Evolutionary conservation across 2,113 vertebrate species (phyloP), one percentile per base, ranked within the genome.

Genomic region (Prionailurus viverrinus): DNA sequence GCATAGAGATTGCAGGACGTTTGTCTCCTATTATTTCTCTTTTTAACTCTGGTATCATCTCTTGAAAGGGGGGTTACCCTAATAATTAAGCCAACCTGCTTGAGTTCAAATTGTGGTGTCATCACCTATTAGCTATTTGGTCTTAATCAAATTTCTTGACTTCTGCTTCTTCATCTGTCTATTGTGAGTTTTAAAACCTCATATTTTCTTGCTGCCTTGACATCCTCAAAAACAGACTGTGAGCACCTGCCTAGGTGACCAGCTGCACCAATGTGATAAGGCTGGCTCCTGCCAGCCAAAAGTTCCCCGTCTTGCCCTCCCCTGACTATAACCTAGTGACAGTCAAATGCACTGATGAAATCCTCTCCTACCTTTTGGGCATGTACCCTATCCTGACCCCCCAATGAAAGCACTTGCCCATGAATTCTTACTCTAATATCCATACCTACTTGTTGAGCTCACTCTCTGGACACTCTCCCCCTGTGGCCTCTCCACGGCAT

Each of bases 21-120:
- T 78, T 31, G 29, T 73, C 76, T 96, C 94, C 95, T 95, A 48
- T 7, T 94, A 36, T 53, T 55, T 88, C 15, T 78, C 41, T 48
- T 78, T 48, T 48, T 48, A 48, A 78, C 0, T 96, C 41, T 85
- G 11, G 15, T 39, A 73, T 78, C 73, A 89, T 18, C 61, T 86
- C 66, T 95, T 97, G 89, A 87, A 71, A 66, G 83, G 61, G 29
- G 61, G n/a, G 9, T 76, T 74, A 91, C 5, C 6, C 51, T 41
- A 36, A 45, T 48, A 41, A 4, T 81, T 8, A 89, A 66, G 58
- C 88, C 87, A 94, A 41, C 18, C 16, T 82, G 16, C 53, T 61
- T 58, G 16, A 74, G 39, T 74, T 87, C n/a, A 89, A 25, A 39
- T 4, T 68, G n/a, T 83, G 53, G 3, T 55, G 16, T 84, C 27